phyloP scores from a whole-genome alignment of 2,797 vertebrate species.

The Anisognathus igniventris region DNA sequence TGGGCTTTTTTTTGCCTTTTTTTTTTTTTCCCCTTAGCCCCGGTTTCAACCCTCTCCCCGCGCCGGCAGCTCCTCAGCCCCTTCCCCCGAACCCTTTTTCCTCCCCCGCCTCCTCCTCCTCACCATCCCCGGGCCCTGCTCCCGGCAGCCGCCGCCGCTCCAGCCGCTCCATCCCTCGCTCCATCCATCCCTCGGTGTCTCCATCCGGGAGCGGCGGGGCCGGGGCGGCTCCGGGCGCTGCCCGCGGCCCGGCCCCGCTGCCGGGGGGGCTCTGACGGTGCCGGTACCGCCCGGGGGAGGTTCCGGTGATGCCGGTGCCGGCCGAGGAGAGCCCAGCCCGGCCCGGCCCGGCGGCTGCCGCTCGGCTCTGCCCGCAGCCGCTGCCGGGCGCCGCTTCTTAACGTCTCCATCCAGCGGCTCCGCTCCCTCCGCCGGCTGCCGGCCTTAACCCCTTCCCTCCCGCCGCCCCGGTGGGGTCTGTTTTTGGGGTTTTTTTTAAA shows the following conservation, averaged over 20 bases:
- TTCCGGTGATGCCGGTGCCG: not conserved
- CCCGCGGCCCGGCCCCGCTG: not conserved
- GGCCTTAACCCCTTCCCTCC: not conserved
- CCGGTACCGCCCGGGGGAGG: not conserved
- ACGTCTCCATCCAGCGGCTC: not conserved
- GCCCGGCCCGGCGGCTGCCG: not conserved
- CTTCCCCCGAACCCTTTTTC: not conserved
- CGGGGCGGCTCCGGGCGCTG: not conserved
- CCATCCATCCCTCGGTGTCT: not conserved
- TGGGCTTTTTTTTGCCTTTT: not conserved
- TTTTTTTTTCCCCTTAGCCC: accelerated
- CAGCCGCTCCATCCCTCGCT: not conserved
- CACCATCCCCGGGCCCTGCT: not conserved
- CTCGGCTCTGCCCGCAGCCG: not conserved
- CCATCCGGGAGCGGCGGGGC: not conserved
- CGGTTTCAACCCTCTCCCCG: not conserved
- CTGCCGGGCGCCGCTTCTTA: not conserved
- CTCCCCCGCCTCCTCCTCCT: not conserved
- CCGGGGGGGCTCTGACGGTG: not conserved
- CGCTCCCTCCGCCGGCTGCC: not conserved
- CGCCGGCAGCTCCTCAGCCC: not conserved
- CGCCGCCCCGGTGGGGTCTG: not conserved
- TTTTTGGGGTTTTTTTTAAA: accelerated
- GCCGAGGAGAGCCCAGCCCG: not conserved
- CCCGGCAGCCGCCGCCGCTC: not conserved